Evolutionary conservation across 2,888 invertebrate species (phyloP).

Genomic region (Keiferia lycopersicella): DNA sequence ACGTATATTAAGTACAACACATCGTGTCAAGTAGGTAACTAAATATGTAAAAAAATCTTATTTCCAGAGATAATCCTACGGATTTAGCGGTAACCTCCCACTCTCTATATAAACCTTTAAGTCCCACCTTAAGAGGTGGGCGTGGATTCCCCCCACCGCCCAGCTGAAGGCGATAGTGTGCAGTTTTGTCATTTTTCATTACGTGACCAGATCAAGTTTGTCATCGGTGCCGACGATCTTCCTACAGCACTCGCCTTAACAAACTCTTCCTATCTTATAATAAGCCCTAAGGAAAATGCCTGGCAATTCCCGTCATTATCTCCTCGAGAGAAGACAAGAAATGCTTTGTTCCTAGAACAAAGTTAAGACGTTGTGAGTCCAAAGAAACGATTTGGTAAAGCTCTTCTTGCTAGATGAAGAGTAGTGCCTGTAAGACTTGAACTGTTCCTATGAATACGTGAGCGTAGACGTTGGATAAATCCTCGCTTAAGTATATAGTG

Average conservation of each 20-base stretch:
- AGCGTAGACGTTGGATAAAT: constrained; percentile 54
- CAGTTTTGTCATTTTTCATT: constrained; percentile 85
- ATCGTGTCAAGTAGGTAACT: no score
- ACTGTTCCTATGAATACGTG: constrained; percentile 68
- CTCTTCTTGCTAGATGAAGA: constrained; percentile 66
- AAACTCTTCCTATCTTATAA: constrained; percentile 30
- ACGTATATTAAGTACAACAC: no score
- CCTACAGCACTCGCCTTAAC: constrained; percentile 55
- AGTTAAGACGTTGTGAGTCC: constrained; percentile 33
- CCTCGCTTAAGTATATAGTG: constrained; percentile 50
- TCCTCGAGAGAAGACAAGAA: constrained; percentile 13
- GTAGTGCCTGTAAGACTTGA: constrained; percentile 63
- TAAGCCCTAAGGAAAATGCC: constrained; percentile 21
- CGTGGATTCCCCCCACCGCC: neutral
- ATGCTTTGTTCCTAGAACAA: constrained; percentile 7
- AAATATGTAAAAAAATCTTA: no score
- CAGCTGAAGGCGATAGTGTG: constrained; percentile 36
- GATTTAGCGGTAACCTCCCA: neutral
- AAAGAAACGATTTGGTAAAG: constrained; percentile 51
- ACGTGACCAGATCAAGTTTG: constrained; percentile 85
- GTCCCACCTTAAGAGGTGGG: constrained; percentile 2
- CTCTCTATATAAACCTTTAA: neutral
- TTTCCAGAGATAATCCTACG: no score
- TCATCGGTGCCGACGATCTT: constrained; percentile 64
- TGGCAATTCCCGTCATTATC: constrained; percentile 35